Evolutionary conservation across 2,888 invertebrate species (phyloP).

Genomic region (Drosophila leonis): DNA sequence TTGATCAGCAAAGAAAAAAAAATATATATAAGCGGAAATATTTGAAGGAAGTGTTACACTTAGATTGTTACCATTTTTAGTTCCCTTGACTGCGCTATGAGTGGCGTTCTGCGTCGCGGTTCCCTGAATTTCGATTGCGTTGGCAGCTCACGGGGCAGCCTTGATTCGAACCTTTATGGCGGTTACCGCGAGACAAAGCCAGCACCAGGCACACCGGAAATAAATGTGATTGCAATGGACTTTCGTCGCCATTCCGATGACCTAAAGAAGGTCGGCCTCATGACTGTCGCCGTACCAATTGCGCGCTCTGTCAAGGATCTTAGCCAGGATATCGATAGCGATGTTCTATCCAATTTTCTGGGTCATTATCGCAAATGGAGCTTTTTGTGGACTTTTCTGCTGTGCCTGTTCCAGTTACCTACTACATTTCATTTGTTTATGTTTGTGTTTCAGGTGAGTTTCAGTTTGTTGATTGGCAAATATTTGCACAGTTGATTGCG

Average conservation of each 20-base stretch:
- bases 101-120: slow-evolving; percentile 83
- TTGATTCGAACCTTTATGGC: slow-evolving; percentile 78
- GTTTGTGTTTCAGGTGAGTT: slow-evolving; percentile 87
- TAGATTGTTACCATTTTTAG: neutral
- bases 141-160: slow-evolving; percentile 72
- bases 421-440: slow-evolving; percentile 89
- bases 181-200: slow-evolving; percentile 78
- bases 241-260: slow-evolving; percentile 83
- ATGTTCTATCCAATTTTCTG: slow-evolving; percentile 87
- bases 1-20: slow-evolving; percentile 41
- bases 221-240: slow-evolving; percentile 83
- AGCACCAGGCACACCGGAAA: slow-evolving; percentile 82
- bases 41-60: slow-evolving; percentile 28
- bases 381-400: slow-evolving; percentile 87
- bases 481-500: slow-evolving; percentile 72
- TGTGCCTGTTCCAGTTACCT: slow-evolving; percentile 88
- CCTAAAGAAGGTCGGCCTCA: slow-evolving; percentile 73
- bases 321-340: slow-evolving; percentile 84
- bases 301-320: slow-evolving; percentile 52
- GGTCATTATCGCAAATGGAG: slow-evolving; percentile 89
- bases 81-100: slow-evolving; percentile 66
- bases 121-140: slow-evolving; percentile 80
- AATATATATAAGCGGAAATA: slow-evolving; percentile 24
- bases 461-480: slow-evolving; percentile 50
- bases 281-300: slow-evolving; percentile 3